Percentiles rank a stretch among this genome's conserved stretches.
phyloP scores from a whole-genome alignment of 2,113 vertebrate genomes.

The Geococcyx californianus region DNA sequence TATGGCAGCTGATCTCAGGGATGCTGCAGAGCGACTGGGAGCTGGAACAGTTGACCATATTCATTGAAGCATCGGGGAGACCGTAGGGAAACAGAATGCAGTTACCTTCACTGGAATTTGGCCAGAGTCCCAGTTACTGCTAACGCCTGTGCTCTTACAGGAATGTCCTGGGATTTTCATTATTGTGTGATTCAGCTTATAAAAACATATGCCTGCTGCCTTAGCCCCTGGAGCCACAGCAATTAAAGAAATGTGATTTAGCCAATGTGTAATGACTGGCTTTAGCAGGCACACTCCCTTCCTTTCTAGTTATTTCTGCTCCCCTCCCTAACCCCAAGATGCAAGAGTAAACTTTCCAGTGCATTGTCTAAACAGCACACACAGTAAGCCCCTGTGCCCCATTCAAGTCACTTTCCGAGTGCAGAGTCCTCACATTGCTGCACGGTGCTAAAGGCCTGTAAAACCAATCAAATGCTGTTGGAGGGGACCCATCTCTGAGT shows the following conservation, averaged over 20 bases:
- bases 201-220: slow-evolving; percentile 40
- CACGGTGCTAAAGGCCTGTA: not conserved
- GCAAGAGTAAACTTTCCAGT: not conserved
- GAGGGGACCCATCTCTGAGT: not conserved
- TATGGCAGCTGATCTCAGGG: not conserved
- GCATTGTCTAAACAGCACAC: not conserved
- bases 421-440: fast-evolving
- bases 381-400: not conserved
- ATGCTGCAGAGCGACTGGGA: fast-evolving
- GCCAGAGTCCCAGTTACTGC: not conserved
- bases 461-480: not conserved
- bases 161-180: slow-evolving; percentile 53
- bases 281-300: not conserved
- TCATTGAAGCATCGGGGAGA: not conserved
- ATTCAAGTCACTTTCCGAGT: not conserved
- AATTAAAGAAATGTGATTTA: not conserved
- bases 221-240: not conserved
- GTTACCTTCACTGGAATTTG: slow-evolving; percentile 48
- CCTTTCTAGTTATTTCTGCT: not conserved
- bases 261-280: not conserved
- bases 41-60: not conserved
- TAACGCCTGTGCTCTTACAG: slow-evolving; percentile 29
- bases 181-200: slow-evolving; percentile 36
- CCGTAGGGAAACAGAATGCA: not conserved
- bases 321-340: not conserved